Evolutionary conservation across 1,140 invertebrate species (phyloP).

Genomic region (Drosophila dunni): DNA sequence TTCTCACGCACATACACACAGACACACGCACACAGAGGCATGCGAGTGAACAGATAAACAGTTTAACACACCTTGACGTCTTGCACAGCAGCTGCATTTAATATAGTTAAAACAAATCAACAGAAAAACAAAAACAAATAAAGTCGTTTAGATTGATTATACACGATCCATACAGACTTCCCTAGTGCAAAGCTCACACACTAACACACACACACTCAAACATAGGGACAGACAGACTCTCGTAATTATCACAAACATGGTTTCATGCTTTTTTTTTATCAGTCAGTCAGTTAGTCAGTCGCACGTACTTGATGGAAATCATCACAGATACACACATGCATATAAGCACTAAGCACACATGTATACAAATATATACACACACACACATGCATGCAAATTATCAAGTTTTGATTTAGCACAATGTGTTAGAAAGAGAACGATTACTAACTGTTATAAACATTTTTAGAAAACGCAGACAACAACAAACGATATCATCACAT

Average conservation of each 20-base stretch:
- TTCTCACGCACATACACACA: not conserved
- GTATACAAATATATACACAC: slow-evolving; percentile 53
- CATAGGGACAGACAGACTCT: slow-evolving; percentile 7
- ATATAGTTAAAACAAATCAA: slow-evolving; percentile 14
- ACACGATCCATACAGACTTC: slow-evolving; percentile 8
- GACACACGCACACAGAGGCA: not conserved
- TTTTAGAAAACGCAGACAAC: slow-evolving; percentile 63
- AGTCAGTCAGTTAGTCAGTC: slow-evolving; percentile 25
- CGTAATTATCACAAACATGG: slow-evolving; percentile 68
- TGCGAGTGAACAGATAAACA: not conserved
- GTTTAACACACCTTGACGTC: slow-evolving; percentile 1
- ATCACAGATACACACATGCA: slow-evolving; percentile 35
- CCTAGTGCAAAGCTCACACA: slow-evolving; percentile 8
- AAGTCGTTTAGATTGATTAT: slow-evolving; percentile 20
- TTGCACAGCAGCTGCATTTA: slow-evolving; percentile 22
- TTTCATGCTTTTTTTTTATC: slow-evolving; percentile 49
- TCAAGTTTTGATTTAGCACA: slow-evolving; percentile 69
- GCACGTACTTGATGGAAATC: slow-evolving; percentile 30
- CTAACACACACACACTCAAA: slow-evolving; percentile 7
- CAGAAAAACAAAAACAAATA: slow-evolving; percentile 18
- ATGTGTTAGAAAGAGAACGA: slow-evolving; percentile 15
- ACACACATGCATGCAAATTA: slow-evolving; percentile 72
- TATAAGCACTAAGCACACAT: slow-evolving; percentile 22
- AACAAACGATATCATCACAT: slow-evolving; percentile 12
- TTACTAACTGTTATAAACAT: slow-evolving; percentile 48